Evolutionary conservation across 2,888 invertebrate species (phyloP).

Genomic region (Netelia virgata): DNA sequence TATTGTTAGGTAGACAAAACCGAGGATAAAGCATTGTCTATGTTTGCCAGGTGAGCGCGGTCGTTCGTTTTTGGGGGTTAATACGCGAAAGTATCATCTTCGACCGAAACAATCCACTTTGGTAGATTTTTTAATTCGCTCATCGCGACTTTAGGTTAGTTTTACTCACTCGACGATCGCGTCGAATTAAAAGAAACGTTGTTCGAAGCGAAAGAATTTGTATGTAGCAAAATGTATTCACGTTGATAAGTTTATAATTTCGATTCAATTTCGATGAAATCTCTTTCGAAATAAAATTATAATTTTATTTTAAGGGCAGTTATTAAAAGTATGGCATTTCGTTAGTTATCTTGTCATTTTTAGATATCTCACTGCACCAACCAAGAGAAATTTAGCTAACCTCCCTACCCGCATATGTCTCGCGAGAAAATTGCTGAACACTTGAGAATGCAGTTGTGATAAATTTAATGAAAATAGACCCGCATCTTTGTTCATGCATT

Average conservation of each 20-base stretch:
- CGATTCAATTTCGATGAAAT: background rate
- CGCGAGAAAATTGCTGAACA: background rate
- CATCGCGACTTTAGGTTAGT: background rate
- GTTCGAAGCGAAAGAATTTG: too few species aligned
- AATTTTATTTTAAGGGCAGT: too few species aligned
- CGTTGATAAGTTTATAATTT: background rate
- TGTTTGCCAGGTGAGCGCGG: conserved; percentile 48
- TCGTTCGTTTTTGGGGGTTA: conserved; percentile 2
- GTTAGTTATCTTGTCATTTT: too few species aligned
- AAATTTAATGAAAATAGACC: background rate
- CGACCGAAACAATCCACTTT: background rate
- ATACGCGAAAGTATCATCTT: conserved; percentile 30
- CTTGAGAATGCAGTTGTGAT: background rate
- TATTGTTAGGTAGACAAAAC: conserved; percentile 57
- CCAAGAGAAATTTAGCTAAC: background rate
- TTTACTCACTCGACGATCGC: too few species aligned
- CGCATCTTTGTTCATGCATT: background rate
- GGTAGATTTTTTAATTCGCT: background rate
- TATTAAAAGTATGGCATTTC: too few species aligned
- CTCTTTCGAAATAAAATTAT: too few species aligned
- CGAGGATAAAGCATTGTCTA: conserved; percentile 49
- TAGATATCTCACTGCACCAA: too few species aligned
- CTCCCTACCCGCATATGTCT: background rate
- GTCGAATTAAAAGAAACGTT: too few species aligned
- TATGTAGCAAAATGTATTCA: too few species aligned